phyloP scores from a whole-genome alignment of 1,140 invertebrate genomes.

The Papilio helenus region DNA sequence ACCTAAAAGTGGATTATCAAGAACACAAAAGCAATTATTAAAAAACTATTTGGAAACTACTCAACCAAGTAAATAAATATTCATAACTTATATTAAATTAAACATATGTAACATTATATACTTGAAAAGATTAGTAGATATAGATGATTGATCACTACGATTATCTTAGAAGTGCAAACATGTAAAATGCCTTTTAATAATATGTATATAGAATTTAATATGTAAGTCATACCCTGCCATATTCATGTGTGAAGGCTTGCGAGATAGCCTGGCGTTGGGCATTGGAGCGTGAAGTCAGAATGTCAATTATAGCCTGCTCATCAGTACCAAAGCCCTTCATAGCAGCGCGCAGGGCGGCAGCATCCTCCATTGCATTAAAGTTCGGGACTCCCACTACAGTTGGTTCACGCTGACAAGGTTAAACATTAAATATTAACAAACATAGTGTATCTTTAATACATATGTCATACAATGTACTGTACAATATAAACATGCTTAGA shows the following conservation, averaged over 20 bases:
- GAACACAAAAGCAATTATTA: too few species aligned
- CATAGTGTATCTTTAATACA: not conserved
- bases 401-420: constrained; percentile 78
- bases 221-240: constrained; percentile 85
- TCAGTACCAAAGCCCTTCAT: constrained; percentile 92
- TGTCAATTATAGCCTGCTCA: constrained; percentile 89
- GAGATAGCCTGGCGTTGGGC: constrained; percentile 87
- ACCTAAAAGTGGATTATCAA: too few species aligned
- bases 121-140: not conserved
- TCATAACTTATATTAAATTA: not conserved
- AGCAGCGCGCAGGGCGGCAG: constrained; percentile 86
- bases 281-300: constrained; percentile 86
- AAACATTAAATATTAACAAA: too few species aligned
- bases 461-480: not conserved
- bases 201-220: too few species aligned
- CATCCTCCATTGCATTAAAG: constrained; percentile 88
- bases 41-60: too few species aligned
- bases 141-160: not conserved
- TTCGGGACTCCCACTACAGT: constrained; percentile 84
- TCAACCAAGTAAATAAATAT: not conserved
- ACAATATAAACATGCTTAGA: too few species aligned
- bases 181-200: too few species aligned
- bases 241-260: constrained; percentile 88
- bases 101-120: not conserved
- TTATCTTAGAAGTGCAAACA: not conserved